Evolutionary conservation across 2,888 invertebrate species (phyloP).

Genomic region (Dexiosoma caninum): DNA sequence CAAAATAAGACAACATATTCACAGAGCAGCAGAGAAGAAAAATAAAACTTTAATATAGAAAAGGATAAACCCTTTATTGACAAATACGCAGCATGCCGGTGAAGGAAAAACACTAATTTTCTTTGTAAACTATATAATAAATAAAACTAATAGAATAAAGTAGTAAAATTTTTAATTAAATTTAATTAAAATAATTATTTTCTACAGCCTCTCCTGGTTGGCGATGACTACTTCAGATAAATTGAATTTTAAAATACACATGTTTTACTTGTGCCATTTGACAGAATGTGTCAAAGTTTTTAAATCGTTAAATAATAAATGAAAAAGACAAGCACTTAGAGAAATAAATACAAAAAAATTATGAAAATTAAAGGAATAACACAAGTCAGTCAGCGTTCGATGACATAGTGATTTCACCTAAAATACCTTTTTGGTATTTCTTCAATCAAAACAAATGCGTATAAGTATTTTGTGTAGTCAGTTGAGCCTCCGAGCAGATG

Average conservation of each 20-base stretch:
- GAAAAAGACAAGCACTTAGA: background rate
- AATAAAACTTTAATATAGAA: no score
- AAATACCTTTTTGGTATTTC: no score
- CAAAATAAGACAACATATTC: background rate
- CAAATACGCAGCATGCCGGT: background rate
- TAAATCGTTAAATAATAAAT: constrained; percentile 40
- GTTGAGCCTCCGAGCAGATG: no score
- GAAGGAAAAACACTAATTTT: background rate
- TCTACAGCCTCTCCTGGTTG: background rate
- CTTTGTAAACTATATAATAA: background rate
- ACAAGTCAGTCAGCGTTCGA: no score
- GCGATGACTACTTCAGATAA: constrained; percentile 18
- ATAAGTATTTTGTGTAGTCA: no score
- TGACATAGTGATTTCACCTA: no score
- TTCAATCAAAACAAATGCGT: background rate
- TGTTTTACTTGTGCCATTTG: constrained; percentile 38
- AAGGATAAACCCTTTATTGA: constrained; percentile 21
- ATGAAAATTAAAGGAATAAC: background rate
- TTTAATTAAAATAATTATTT: background rate
- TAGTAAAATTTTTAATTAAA: constrained; percentile 42
- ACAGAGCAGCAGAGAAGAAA: background rate
- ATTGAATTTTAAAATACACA: constrained; percentile 27
- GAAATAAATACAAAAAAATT: background rate
- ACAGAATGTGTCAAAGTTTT: constrained; percentile 45
- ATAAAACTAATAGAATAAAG: background rate